A percentile compares a stretch with the other conserved stretches of the same genome.
These are phyloP conservation scores for Stichopus horrens DNA, from an alignment of 53 echinoderm and acorn worm genomes.

Conservation along the genomic window DNA sequence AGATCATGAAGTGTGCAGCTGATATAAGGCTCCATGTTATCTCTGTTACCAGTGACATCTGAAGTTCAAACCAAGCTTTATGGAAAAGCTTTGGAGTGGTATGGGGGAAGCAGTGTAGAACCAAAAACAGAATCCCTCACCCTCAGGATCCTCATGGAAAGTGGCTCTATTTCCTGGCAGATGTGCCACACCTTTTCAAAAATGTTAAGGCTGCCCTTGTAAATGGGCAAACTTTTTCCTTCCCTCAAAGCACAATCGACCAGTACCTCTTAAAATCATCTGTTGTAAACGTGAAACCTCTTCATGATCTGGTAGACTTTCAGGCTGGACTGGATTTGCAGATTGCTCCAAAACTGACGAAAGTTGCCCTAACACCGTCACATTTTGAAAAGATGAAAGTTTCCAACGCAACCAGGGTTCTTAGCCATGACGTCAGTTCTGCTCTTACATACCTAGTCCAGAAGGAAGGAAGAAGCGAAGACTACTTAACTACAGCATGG, in stretches of 20 bases:
- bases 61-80: slow-evolving; percentile 67
- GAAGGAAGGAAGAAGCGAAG: slow-evolving; percentile 37
- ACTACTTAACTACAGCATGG: slow-evolving; percentile 58
- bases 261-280: background rate
- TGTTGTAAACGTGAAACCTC: slow-evolving; percentile 35
- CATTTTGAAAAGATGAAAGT: slow-evolving; percentile 82
- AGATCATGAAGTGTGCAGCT: slow-evolving; percentile 52
- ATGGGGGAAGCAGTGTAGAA: slow-evolving; percentile 38
- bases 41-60: slow-evolving; percentile 74
- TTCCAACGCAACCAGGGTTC: slow-evolving; percentile 47
- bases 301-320: slow-evolving; percentile 55
- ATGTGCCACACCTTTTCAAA: slow-evolving; percentile 67
- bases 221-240: slow-evolving; percentile 46
- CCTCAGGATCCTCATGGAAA: slow-evolving; percentile 36
- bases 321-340: slow-evolving; percentile 55
- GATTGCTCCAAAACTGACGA: slow-evolving; percentile 57
- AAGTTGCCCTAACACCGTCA: slow-evolving; percentile 40
- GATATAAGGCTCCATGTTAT: slow-evolving; percentile 54
- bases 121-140: slow-evolving; percentile 55
- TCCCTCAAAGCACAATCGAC: slow-evolving; percentile 6
- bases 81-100: slow-evolving; percentile 60
- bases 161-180: slow-evolving; percentile 58
- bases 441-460: slow-evolving; percentile 55
- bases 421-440: slow-evolving; percentile 54
- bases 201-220: slow-evolving; percentile 63